Conservation (phyloP, 2,113 vertebrate species). For the Epinephelus moara region DNA sequence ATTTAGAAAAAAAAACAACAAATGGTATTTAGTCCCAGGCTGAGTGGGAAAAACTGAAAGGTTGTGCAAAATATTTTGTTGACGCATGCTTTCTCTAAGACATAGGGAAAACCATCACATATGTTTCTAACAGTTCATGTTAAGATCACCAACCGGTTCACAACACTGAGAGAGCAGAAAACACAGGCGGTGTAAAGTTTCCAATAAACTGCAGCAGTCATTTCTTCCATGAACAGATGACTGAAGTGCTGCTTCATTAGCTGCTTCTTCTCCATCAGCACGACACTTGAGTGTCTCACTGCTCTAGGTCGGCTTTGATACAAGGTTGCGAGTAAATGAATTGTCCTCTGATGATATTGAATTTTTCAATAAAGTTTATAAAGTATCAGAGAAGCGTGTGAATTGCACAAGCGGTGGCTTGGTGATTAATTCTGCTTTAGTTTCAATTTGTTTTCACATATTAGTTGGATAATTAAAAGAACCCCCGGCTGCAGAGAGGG, state of each 20-base stretch:
- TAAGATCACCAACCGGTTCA: neutral
- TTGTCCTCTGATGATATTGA: neutral
- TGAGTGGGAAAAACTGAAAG: neutral
- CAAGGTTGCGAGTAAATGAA: neutral
- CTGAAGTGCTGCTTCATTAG: conserved; percentile 6
- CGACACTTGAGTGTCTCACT: neutral
- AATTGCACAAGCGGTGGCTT: neutral
- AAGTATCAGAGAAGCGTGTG: neutral
- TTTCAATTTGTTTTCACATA: neutral
- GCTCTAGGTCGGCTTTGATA: neutral
- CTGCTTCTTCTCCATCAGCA: neutral
- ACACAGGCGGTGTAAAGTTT: neutral
- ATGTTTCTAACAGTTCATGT: neutral
- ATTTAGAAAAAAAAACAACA: neutral
- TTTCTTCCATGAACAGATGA: neutral
- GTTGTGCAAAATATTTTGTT: neutral
- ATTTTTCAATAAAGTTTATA: conserved; percentile 3
- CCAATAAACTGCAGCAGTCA: neutral
- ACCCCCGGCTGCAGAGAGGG: neutral
- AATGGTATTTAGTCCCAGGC: neutral
- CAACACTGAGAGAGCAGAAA: neutral
- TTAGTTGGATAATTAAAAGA: neutral
- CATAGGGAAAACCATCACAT: neutral
- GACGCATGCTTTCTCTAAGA: neutral
- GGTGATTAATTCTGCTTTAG: neutral